These are phyloP conservation scores for Pipra filicauda DNA, from an alignment of 2,113 vertebrate species.

Conservation along the genomic window DNA sequence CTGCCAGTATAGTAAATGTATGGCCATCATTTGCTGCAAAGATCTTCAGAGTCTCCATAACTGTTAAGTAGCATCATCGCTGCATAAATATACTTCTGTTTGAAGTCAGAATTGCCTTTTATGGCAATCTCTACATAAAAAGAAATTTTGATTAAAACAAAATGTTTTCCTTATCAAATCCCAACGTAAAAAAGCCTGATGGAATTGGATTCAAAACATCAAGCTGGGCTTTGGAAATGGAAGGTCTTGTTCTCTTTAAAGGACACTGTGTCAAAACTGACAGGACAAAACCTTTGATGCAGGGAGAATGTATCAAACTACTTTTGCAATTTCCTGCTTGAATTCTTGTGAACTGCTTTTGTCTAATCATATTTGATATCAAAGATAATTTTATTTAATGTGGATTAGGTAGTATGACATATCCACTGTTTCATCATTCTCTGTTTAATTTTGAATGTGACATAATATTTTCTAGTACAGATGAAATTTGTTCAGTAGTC, in stretches of 20 bases:
- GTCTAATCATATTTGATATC: neutral
- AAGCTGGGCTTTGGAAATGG: neutral
- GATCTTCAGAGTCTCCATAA: neutral
- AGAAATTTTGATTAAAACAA: neutral
- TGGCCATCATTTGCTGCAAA: neutral
- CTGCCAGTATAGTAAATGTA: neutral
- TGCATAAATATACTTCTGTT: neutral
- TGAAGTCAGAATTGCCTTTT: conserved; percentile 13
- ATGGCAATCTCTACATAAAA: neutral
- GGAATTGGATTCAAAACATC: neutral
- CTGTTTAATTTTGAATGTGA: conserved; percentile 19
- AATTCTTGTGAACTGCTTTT: conserved; percentile 4
- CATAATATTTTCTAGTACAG: neutral
- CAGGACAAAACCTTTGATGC: neutral
- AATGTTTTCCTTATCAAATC: neutral
- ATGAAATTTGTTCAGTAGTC: neutral
- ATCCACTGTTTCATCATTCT: neutral
- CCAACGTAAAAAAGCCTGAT: neutral
- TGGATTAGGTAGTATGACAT: neutral
- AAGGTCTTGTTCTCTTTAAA: neutral
- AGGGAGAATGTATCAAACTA: neutral
- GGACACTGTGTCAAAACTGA: neutral
- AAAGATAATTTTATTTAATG: conserved; percentile 16
- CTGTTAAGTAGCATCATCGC: neutral
- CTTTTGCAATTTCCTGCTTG: conserved; percentile 15